Conservation (phyloP, 2,888 invertebrate species). For the Hypolimnas misippus region DNA sequence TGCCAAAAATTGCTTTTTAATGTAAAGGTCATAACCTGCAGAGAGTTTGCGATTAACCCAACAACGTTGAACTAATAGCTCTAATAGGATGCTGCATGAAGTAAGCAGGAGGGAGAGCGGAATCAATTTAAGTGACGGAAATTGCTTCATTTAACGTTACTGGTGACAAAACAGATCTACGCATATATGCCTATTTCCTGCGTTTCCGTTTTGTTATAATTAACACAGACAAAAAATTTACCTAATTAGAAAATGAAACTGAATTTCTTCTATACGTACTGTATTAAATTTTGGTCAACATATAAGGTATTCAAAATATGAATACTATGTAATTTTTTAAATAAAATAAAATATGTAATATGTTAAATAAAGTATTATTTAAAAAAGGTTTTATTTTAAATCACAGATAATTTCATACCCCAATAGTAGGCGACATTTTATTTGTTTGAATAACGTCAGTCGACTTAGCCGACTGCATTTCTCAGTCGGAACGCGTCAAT, state of each 20-base stretch:
- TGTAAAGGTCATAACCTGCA: conserved; percentile 25
- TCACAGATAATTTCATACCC: too few relatives aligned
- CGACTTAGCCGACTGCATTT: conserved; percentile 5
- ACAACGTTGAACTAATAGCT: conserved; percentile 40
- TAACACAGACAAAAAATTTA: neutral
- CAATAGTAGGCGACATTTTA: neutral
- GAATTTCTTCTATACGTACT: neutral
- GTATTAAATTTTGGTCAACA: too few relatives aligned
- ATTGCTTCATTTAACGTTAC: conserved; percentile 67
- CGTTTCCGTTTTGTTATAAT: neutral
- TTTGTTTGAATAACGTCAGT: conserved; percentile 1
- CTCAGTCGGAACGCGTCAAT: conserved; percentile 2
- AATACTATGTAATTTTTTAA: neutral
- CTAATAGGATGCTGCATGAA: conserved; percentile 41
- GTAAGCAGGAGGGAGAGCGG: conserved; percentile 44
- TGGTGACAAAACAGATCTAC: conserved; percentile 58
- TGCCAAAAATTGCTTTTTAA: conserved; percentile 25
- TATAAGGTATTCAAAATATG: too few relatives aligned
- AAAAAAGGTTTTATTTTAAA: too few relatives aligned
- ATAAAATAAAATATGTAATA: neutral
- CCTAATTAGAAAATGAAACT: neutral
- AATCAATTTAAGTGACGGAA: conserved; percentile 67
- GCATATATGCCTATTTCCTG: conserved; percentile 51
- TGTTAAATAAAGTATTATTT: too few relatives aligned
- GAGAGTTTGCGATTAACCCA: conserved; percentile 34